Conservation (phyloP, 2,888 invertebrate genomes). For the Eupithecia inturbata region DNA sequence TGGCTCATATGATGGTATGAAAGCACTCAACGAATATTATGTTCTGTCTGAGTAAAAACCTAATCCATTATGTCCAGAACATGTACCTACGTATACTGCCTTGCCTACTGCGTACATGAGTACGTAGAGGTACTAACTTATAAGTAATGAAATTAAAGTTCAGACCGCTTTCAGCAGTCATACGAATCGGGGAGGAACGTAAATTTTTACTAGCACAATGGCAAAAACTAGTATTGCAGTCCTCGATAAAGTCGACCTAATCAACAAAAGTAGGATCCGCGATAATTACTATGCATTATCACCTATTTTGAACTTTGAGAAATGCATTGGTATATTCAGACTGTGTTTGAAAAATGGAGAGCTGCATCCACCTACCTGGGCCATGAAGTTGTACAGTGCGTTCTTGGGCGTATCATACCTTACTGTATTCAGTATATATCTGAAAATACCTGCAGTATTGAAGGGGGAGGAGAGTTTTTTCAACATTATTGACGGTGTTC, state of each 20-base stretch:
- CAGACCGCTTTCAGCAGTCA: conserved; percentile 1
- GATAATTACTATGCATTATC: conserved; percentile 16
- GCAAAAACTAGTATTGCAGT: conserved; percentile 3
- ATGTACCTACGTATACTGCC: background rate
- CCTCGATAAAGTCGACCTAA: conserved; percentile 5
- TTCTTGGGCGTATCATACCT: conserved; percentile 19
- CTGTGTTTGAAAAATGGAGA: conserved; percentile 49
- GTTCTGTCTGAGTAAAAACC: background rate
- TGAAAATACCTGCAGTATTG: conserved; percentile 11
- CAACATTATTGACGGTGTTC: conserved; percentile 36
- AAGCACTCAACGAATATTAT: conserved; percentile 16
- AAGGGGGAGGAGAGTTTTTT: conserved; percentile 8
- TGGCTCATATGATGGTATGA: background rate
- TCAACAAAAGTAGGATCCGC: conserved; percentile 1
- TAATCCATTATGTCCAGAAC: background rate
- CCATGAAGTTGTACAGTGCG: conserved; percentile 51
- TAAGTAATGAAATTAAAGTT: conserved; percentile 9
- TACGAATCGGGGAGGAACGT: background rate
- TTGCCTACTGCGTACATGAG: background rate
- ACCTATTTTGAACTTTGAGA: conserved; percentile 21
- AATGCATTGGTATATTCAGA: conserved; percentile 55
- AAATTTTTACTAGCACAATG: conserved; percentile 4
- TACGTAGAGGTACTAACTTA: background rate
- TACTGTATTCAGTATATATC: conserved; percentile 28
- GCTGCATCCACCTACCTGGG: conserved; percentile 46